phyloP scores from a whole-genome alignment of 2,888 invertebrate species.

The Pristionchus exspectatus region DNA sequence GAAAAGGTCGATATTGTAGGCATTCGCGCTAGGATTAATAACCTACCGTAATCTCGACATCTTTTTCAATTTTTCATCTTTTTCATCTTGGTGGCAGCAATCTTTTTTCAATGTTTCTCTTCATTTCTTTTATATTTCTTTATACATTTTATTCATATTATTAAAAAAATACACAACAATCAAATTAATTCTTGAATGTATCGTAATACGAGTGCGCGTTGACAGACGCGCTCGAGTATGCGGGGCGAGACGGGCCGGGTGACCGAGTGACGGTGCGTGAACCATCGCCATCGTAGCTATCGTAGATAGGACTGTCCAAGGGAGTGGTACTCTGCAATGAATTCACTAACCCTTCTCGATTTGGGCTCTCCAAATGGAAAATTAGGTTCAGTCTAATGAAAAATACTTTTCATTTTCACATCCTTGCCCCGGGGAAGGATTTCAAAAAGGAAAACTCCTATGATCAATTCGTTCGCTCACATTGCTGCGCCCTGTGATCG shows the following conservation, averaged over 20 bases:
- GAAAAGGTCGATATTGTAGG: neutral
- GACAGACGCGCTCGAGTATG: neutral
- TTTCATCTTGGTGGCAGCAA: neutral
- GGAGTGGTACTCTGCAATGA: neutral
- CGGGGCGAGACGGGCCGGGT: neutral
- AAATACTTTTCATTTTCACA: too few relatives aligned
- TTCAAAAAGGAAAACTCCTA: too few relatives aligned
- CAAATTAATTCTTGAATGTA: neutral
- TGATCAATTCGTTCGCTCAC: neutral
- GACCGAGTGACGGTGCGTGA: neutral
- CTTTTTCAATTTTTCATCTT: neutral
- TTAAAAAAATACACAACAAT: neutral
- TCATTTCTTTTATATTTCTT: neutral
- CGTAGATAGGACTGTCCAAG: neutral
- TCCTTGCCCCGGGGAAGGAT: too few relatives aligned
- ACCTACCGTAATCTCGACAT: neutral
- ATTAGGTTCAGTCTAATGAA: neutral
- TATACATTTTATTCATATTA: neutral
- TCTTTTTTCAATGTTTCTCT: neutral
- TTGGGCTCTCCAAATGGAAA: neutral
- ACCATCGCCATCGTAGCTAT: neutral
- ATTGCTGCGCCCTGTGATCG: neutral
- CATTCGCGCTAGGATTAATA: neutral
- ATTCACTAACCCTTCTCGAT: neutral
- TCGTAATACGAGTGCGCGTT: neutral